Percentiles rank a stretch among this genome's conserved stretches.
These are phyloP conservation scores for Sebastes diaconus DNA, from an alignment of 2,797 vertebrate species.

Conservation along the genomic window DNA sequence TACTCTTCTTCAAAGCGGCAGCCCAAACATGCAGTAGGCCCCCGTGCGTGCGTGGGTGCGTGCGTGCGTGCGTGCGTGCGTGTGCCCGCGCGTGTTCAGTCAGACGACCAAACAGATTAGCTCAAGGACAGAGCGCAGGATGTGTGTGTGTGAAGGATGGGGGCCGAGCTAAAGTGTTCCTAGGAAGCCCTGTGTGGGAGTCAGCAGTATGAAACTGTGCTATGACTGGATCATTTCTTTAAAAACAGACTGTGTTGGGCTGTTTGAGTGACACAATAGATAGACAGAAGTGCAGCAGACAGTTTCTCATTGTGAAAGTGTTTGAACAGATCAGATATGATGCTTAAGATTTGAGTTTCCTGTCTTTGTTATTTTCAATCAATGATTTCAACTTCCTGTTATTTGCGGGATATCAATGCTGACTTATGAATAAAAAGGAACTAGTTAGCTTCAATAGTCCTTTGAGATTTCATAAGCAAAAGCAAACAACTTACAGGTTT, in stretches of 20 bases:
- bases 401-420: background rate
- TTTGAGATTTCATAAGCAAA: background rate
- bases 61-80: background rate
- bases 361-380: conserved; percentile 30
- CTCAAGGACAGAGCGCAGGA: conserved; percentile 10
- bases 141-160: background rate
- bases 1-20: conserved; percentile 22
- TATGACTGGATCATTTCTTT: background rate
- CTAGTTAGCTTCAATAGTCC: background rate
- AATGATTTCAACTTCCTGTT: conserved; percentile 11
- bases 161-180: background rate
- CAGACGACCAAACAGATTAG: conserved; percentile 25
- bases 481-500: background rate
- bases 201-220: background rate
- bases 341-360: conserved; percentile 15
- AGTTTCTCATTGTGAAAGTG: background rate
- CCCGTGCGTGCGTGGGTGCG: background rate
- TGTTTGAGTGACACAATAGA: background rate
- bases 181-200: background rate
- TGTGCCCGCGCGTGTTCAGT: background rate
- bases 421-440: background rate
- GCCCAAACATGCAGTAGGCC: background rate
- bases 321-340: conserved; percentile 12
- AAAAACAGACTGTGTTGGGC: background rate
- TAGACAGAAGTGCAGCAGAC: background rate